Evolutionary conservation across 2,797 vertebrate species (phyloP), one percentile per base, ranked within the genome.

Genomic region (Catharus ustulatus): DNA sequence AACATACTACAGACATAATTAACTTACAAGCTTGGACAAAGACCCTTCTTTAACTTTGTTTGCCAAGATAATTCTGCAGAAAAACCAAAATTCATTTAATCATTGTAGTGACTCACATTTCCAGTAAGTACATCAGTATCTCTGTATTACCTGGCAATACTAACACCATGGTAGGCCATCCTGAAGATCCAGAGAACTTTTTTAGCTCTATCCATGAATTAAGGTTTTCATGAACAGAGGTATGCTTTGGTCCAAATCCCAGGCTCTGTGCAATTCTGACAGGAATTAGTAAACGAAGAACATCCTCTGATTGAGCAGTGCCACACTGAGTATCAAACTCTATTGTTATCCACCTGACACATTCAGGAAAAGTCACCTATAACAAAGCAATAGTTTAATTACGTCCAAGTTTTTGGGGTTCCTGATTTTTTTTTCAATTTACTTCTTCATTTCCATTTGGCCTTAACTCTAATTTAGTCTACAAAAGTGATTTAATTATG

Each of bases 131-230:
- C 2, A 24, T 26, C 15, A 61, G 15, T 51, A 49, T 68, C 23
- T 49, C 23, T 74, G 55, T 36, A 64, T 96, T 97, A 99, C 99
- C 99, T 97, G 99, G 99, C 75, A 99, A 97, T 77, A 99, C 99
- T 61, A 99, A 98, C 63, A 99, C 98, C 82, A 98, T 98, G 55
- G 98, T 99, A 52, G 99, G 99, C 99, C 99, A 99, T 49, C 99
- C 99, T 40, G 97, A 98, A 58, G 99, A 98, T 48, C 99, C 99
- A 24, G 98, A 99, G 96, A 99, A 99, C 97, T 99, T 99, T 94
- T 99, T 99, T 73, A 99, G 98, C 91, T 99, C 99, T 49, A 99
- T 98, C 99, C 99, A 99, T 55, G 99, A 99, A 97, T 99, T 99
- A 96, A 99, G 99, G 95, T 98, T 98, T 96, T 99, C 99, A 84